Conservation (phyloP, 2,888 invertebrate species). For the Cantharis rufa region DNA sequence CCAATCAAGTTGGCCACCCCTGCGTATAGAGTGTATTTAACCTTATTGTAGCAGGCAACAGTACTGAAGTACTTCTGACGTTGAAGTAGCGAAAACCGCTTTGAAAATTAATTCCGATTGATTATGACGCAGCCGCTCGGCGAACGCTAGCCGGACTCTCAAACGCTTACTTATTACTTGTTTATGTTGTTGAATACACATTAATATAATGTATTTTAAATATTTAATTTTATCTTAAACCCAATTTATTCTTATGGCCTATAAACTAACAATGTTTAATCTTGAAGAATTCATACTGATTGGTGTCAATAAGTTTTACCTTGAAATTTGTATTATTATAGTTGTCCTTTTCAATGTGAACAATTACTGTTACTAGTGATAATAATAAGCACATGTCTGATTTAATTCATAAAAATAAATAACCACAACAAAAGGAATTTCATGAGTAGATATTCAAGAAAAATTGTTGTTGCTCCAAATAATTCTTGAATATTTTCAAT, state of each 20-base stretch:
- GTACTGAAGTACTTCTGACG: no score
- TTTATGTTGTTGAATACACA: not conserved
- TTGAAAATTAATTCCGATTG: no score
- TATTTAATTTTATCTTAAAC: not conserved
- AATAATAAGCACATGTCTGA: not conserved
- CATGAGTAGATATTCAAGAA: not conserved
- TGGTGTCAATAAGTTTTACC: not conserved
- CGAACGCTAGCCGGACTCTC: no score
- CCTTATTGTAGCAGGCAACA: no score
- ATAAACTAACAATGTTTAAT: not conserved
- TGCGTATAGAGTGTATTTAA: no score
- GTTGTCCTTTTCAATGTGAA: not conserved
- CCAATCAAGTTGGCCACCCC: no score
- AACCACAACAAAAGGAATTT: not conserved
- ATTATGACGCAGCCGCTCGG: no score
- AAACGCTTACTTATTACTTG: no score
- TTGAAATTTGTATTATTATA: not conserved
- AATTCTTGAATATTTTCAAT: not conserved
- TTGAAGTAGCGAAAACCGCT: no score
- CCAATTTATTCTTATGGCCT: not conserved
- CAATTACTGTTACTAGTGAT: not conserved
- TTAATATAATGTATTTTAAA: not conserved
- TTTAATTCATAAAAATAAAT: not conserved
- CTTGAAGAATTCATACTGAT: not conserved
- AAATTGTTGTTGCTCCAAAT: not conserved